phyloP scores from a whole-genome alignment of 2,113 vertebrate genomes.

The Macquaria ambigua region DNA sequence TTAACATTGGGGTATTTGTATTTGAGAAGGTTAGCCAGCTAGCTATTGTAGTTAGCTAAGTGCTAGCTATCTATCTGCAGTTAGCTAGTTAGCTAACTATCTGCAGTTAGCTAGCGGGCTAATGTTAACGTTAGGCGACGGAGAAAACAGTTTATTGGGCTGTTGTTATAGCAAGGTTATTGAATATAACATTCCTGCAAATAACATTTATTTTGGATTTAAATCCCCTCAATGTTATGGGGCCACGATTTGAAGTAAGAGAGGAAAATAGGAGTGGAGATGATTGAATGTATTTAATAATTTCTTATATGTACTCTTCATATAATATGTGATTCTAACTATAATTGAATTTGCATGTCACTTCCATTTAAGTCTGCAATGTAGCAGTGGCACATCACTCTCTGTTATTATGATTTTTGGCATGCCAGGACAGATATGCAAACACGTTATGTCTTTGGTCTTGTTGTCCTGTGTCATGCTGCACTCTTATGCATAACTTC shows the following conservation, averaged over 20 bases:
- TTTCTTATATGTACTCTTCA: background rate
- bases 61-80: background rate
- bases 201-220: background rate
- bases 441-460: too few relatives aligned
- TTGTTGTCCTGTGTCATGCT: background rate
- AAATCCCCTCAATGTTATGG: rapidly evolving
- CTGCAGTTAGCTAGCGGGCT: too few relatives aligned
- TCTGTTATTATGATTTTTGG: background rate
- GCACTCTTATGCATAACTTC: background rate
- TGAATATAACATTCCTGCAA: background rate
- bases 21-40: too few relatives aligned
- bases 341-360: background rate
- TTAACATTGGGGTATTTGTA: rapidly evolving
- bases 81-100: too few relatives aligned
- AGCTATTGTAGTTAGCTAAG: background rate
- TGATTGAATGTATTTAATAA: background rate
- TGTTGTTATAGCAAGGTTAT: background rate
- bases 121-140: background rate
- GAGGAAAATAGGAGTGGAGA: background rate
- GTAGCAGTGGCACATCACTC: background rate
- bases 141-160: background rate
- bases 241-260: background rate
- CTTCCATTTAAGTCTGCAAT: background rate
- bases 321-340: background rate
- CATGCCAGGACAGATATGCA: background rate